These are phyloP conservation scores for Pseudochirops cupreus DNA, from an alignment of 2,797 vertebrate species.

Conservation along the genomic window DNA sequence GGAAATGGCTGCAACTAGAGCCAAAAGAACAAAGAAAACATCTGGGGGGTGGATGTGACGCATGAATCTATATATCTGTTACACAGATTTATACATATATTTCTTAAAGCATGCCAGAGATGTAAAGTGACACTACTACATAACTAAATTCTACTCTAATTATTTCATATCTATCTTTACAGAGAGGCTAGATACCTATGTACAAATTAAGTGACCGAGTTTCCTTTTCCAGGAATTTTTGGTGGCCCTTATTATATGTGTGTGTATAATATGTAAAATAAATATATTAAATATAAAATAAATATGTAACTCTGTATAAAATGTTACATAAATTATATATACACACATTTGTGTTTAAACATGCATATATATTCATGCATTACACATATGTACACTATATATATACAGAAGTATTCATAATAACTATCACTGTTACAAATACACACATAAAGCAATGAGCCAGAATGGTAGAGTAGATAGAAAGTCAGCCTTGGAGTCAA, in stretches of 20 bases:
- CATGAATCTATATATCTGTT: neutral
- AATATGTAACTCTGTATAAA: neutral
- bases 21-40: neutral
- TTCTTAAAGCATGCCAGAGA: neutral
- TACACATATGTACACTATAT: neutral
- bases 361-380: neutral
- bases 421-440: neutral
- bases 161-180: neutral
- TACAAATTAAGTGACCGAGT: neutral
- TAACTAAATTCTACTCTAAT: neutral
- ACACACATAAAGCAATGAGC: neutral
- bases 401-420: neutral
- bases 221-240: neutral
- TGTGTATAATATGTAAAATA: neutral
- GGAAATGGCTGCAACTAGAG: neutral
- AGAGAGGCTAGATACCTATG: neutral
- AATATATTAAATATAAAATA: too few species aligned
- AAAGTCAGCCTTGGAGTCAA: neutral
- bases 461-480: too few species aligned
- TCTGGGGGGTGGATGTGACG: neutral
- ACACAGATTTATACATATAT: neutral
- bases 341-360: neutral
- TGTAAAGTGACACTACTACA: neutral
- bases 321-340: neutral
- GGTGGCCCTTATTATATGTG: neutral